Base-by-base conservation (phyloP, 2,113 vertebrate genomes). In the Oophaga pumilio region DNA sequence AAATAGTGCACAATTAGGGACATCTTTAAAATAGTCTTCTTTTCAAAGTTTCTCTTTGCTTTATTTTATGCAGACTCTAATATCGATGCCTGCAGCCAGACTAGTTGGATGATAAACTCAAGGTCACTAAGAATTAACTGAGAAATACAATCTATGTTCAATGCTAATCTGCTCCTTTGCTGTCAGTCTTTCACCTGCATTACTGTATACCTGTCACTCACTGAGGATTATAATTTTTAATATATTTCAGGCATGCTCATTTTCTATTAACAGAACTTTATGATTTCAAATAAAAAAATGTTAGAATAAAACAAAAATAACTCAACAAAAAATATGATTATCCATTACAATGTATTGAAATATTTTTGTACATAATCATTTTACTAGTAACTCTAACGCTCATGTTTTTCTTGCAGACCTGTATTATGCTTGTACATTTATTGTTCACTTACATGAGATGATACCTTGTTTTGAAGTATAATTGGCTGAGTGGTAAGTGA, bases 191-290 rank as follows among this genome's bases (percentile, higher is more conserved):
- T 53, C 12, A 69, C 43, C 22, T 69, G n/a, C 15, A 57, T 43
- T 69, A 83, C 49, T 53, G 50, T 59, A 33, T 59, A 56, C 74
- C 64, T 78, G 43, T 77, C 84, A 64, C 57, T 86, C 74, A 86
- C n/a, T 78, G 74, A 1, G 59, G 84, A 86, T 86, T 86, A 77
- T 78, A 49, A 53, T 77, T 78, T 85, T 76, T 77, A 77, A 78
- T 86, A 86, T 62, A 78, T 77, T n/a, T 14, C 9, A 76, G 28
- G 84, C 50, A 85, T 85, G 18, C 66, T 83, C n/a, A 69, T 83
- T 69, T 52, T 83, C 8, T 83, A 64, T 53, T 68, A 68, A 82
- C 49, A 53, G 22, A 83, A 24, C 69, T 53, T 83, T 0, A 18
- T 26, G n/a, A 64, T 82, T 13, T 68, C 28, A 64, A 14, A 49